Conservation (phyloP, 1,140 invertebrate genomes). For the Atta cephalotes region DNA sequence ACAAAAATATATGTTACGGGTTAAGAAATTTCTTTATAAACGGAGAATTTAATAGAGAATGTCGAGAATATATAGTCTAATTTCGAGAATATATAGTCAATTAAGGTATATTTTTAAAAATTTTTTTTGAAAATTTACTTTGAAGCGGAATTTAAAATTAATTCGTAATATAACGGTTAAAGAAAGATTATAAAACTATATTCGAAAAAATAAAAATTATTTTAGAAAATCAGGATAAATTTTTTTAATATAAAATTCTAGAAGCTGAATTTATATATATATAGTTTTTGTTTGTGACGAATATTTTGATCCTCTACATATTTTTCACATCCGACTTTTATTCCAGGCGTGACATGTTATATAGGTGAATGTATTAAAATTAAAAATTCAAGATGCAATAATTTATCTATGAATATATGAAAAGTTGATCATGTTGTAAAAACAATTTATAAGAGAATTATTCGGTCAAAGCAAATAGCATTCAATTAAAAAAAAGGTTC, state of each 20-base stretch:
- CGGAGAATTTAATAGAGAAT: neutral
- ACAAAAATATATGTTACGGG: too few species aligned
- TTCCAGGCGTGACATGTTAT: neutral
- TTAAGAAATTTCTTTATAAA: neutral
- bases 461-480: constrained; percentile 11
- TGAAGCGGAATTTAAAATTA: neutral
- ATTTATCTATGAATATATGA: constrained; percentile 21
- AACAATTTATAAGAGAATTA: neutral
- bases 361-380: constrained; percentile 34
- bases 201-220: neutral
- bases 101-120: neutral
- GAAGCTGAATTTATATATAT: neutral
- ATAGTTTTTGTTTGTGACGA: neutral
- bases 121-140: too few species aligned
- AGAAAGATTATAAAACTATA: neutral
- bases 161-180: neutral
- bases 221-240: neutral
- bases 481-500: constrained; percentile 23
- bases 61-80: neutral
- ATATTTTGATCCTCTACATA: neutral
- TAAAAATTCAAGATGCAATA: neutral
- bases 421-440: neutral
- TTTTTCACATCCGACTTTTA: neutral
- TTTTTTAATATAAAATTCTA: neutral
- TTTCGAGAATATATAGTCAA: neutral